A percentile compares a stretch with the other conserved stretches of the same genome.
Evolutionary conservation across 2,888 invertebrate genomes (phyloP).

Genomic region (Meandrusa payeni): DNA sequence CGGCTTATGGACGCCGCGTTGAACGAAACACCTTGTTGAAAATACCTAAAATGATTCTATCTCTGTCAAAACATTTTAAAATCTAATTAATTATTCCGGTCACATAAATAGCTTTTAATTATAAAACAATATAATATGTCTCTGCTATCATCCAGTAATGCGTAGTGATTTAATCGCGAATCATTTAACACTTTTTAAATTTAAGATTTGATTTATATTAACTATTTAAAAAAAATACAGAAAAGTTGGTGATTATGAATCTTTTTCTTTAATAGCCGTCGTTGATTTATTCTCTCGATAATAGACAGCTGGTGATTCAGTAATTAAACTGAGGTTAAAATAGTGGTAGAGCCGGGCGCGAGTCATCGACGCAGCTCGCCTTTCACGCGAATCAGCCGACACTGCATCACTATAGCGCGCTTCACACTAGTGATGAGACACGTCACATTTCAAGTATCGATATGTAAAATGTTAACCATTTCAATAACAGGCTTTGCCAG

Average conservation of each 20-base stretch:
- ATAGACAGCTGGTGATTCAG: neutral
- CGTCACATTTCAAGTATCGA: conserved; percentile 2
- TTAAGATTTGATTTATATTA: conserved; percentile 1
- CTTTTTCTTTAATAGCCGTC: neutral
- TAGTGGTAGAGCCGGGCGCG: conserved; percentile 31
- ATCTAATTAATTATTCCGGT: conserved; percentile 6
- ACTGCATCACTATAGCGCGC: conserved; percentile 30
- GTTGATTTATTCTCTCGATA: too few species aligned
- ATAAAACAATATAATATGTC: conserved; percentile 8
- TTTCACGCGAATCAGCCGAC: conserved; percentile 47
- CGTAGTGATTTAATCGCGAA: too few species aligned
- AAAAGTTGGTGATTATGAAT: neutral
- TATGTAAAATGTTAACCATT: neutral
- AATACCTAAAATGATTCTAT: neutral
- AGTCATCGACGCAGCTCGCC: conserved; percentile 44
- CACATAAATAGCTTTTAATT: conserved; percentile 10
- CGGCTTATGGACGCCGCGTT: neutral
- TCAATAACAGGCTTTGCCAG: neutral
- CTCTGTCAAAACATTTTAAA: too few species aligned
- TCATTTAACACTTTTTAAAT: conserved; percentile 5
- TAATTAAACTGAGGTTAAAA: conserved; percentile 21
- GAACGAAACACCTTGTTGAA: neutral
- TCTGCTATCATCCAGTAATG: conserved; percentile 1
- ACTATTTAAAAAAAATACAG: neutral
- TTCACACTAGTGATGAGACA: conserved; percentile 17